A percentile compares a stretch with the other conserved stretches of the same genome.
Evolutionary conservation across 2,888 invertebrate species (phyloP).

Genomic region (Sericinus montela): DNA sequence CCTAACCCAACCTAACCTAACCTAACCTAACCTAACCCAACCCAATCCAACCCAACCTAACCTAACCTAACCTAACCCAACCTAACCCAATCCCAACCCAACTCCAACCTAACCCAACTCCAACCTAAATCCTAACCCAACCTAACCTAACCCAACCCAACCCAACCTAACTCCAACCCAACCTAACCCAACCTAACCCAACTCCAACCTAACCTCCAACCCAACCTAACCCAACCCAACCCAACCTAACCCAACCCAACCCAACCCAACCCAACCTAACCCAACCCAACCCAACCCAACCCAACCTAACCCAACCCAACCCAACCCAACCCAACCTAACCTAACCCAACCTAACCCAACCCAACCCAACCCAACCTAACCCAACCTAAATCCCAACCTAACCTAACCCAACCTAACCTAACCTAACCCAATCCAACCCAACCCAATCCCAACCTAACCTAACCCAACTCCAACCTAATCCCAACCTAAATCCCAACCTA

Average conservation of each 20-base stretch:
- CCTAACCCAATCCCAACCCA: no score
- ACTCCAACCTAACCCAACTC: no score
- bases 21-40: constrained; percentile 4
- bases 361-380: constrained; percentile 9
- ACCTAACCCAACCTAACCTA: constrained; percentile 10
- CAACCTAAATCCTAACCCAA: no score
- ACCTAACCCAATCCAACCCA: no score
- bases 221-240: constrained; percentile 25
- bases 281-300: constrained; percentile 16
- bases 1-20: constrained; percentile 21
- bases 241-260: constrained; percentile 22
- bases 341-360: constrained; percentile 18
- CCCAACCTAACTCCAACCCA: no score
- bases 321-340: constrained; percentile 24
- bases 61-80: constrained; percentile 14
- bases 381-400: constrained; percentile 9
- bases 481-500: no score
- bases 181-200: no score
- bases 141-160: no score
- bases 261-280: constrained; percentile 9
- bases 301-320: constrained; percentile 25
- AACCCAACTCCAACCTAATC: no score
- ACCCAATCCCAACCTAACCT: no score
- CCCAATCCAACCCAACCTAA: constrained; percentile 29
- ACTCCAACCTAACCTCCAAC: no score